Evolutionary conservation across 1,140 invertebrate genomes (phyloP), one percentile per base, ranked within the genome.

Genomic region (Rhysida immarginata): DNA sequence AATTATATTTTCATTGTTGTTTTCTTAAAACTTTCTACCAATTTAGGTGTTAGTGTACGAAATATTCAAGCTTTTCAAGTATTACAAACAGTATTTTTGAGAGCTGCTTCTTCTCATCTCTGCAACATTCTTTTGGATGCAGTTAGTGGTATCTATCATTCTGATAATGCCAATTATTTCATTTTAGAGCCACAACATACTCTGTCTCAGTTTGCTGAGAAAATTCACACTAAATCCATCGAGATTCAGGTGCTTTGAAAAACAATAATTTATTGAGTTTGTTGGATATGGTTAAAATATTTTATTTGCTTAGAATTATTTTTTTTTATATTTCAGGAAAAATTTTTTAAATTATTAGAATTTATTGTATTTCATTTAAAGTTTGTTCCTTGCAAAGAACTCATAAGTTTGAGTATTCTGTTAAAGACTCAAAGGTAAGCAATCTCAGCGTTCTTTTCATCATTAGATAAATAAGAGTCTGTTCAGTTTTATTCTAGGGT

Each of bases 161-260:
- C 94, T 21, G 96, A 99, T 70, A 87, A 91, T 69, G 90, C 92
- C 18, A 99, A 99, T 73, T 99, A 98, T 72, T 99, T 99, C 68
- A 96, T 99, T 64, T 75, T 99, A 0, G 96, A 97, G 71, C 84
- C 87, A 61, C 89, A 96, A 70, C 89, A 94, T 67, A 96, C 93
- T 2, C 73, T 97, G 8, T 90, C 88, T 61, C 87, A 94, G 69
- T 96, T 98, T 72, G 89, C 90, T 1, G 96, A 99, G 67, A 88
- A 87, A 66, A 93, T 99, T 61, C 82, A 95, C 63, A 69, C 81
- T 2, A 98, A 98, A 72, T 83, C 85, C 57, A 72, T 77, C 1
- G 85, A 94, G 69, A 89, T 97, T 62, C 93, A 96, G 76, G 78
- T 79, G n/a, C n/a, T n/a, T n/a, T n/a, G n/a, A n/a, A n/a, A n/a